Percentiles rank a stretch among this genome's conserved stretches.
Evolutionary conservation across 2,888 invertebrate genomes (phyloP).

Genomic region (Leistus spinibarbis): DNA sequence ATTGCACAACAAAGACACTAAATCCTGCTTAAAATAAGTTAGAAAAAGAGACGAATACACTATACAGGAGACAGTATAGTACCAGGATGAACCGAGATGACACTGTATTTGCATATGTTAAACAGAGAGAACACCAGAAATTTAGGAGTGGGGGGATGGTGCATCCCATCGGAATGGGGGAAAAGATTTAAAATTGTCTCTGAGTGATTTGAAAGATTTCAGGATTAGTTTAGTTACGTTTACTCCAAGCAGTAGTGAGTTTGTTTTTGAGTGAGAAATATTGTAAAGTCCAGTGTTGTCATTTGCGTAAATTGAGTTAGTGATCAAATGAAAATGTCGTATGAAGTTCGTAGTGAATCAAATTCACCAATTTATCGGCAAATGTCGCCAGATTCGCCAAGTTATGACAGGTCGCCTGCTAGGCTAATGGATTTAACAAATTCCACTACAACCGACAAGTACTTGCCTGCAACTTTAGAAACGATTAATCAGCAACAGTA

Average conservation of each 20-base stretch:
- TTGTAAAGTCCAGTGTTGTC: too few relatives aligned
- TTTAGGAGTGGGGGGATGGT: slow-evolving; percentile 23
- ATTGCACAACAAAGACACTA: slow-evolving; percentile 4
- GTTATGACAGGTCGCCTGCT: slow-evolving; percentile 51
- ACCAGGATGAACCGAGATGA: slow-evolving; percentile 8
- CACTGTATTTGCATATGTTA: slow-evolving; percentile 11
- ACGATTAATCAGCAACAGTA: slow-evolving; percentile 42
- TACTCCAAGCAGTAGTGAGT: not conserved
- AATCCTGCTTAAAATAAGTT: not conserved
- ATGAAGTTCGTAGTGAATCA: slow-evolving; percentile 52
- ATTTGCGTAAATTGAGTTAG: slow-evolving; percentile 1
- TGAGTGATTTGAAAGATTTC: slow-evolving; percentile 45
- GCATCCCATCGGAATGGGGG: slow-evolving; percentile 45
- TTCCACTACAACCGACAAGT: slow-evolving; percentile 45
- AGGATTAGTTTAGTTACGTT: slow-evolving; percentile 41
- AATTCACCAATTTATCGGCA: slow-evolving; percentile 52
- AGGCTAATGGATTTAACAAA: slow-evolving; percentile 56
- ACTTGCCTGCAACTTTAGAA: slow-evolving; percentile 41
- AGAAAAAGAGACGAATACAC: not conserved
- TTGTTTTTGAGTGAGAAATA: not conserved
- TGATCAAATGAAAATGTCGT: slow-evolving; percentile 42
- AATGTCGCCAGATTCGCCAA: slow-evolving; percentile 47
- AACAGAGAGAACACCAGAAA: slow-evolving; percentile 23
- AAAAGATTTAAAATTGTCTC: slow-evolving; percentile 46
- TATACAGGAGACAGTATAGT: not conserved